Evolutionary conservation across 1,140 invertebrate species (phyloP).

Genomic region (Trichonephila clavata): DNA sequence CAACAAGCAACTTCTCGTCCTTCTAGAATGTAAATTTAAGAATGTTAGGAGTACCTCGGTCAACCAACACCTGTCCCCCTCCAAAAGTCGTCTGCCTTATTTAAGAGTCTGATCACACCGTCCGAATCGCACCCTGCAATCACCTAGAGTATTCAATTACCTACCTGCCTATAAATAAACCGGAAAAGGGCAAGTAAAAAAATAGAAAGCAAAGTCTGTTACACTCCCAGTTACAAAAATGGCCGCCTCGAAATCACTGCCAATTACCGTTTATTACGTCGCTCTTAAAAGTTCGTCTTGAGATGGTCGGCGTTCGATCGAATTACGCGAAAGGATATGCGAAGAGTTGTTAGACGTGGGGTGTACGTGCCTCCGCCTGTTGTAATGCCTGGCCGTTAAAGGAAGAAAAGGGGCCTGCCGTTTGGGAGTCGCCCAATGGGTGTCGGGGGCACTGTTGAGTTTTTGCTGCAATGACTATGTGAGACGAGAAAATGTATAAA

Average conservation of each 20-base stretch:
- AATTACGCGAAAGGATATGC: constrained; percentile 36
- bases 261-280: constrained; percentile 72
- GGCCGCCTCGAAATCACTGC: constrained; percentile 56
- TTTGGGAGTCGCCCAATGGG: neutral
- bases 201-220: neutral
- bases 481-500: neutral
- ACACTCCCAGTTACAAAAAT: constrained; percentile 42
- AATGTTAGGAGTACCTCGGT: neutral
- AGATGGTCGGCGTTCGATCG: constrained; percentile 43
- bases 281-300: constrained; percentile 43
- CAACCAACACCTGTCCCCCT: neutral
- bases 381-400: constrained; percentile 25
- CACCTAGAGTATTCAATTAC: constrained; percentile 57
- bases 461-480: neutral
- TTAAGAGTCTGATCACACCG: constrained; percentile 42
- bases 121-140: constrained; percentile 35
- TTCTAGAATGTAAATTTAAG: neutral
- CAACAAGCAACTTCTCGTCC: neutral
- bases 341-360: constrained; percentile 39
- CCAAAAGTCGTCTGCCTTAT: neutral
- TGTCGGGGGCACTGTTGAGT: neutral
- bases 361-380: constrained; percentile 3
- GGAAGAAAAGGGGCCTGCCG: neutral
- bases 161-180: constrained; percentile 64
- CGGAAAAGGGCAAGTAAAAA: constrained; percentile 52